Conservation (phyloP, 2,888 invertebrate species). For the Anarsia innoxiella region DNA sequence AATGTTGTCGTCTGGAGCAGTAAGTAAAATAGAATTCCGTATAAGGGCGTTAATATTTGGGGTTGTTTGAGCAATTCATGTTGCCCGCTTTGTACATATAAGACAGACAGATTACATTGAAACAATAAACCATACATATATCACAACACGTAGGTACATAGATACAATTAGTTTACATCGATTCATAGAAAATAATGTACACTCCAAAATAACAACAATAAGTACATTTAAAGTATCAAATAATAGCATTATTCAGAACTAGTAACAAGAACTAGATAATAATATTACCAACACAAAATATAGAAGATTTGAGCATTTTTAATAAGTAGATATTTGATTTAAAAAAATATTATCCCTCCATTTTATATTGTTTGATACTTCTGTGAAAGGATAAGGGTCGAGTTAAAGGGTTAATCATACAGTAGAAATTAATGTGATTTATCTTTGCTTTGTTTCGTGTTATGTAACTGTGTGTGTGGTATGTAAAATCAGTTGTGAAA, state of each 20-base stretch:
- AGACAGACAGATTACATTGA: conserved; percentile 42
- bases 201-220: conserved; percentile 48
- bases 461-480: too few relatives aligned
- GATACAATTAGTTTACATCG: conserved; percentile 36
- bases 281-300: conserved; percentile 68
- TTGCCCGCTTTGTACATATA: conserved; percentile 55
- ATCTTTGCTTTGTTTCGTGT: too few relatives aligned
- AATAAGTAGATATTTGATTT: conserved; percentile 51
- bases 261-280: conserved; percentile 62
- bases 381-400: too few relatives aligned
- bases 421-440: too few relatives aligned
- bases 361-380: too few relatives aligned
- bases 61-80: conserved; percentile 53
- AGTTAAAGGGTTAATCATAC: too few relatives aligned
- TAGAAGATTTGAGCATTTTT: conserved; percentile 69
- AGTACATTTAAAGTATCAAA: conserved; percentile 45
- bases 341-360: conserved; percentile 61
- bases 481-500: too few relatives aligned
- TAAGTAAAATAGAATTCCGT: conserved; percentile 24
- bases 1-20: conserved; percentile 37
- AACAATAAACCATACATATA: conserved; percentile 56
- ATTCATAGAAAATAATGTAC: conserved; percentile 42
- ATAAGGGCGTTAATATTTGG: conserved; percentile 20
- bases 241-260: conserved; percentile 48
- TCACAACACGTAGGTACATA: conserved; percentile 69